These are phyloP conservation scores for Tachysurus fulvidraco DNA, from an alignment of 2,113 vertebrate genomes.

Conservation along the genomic window DNA sequence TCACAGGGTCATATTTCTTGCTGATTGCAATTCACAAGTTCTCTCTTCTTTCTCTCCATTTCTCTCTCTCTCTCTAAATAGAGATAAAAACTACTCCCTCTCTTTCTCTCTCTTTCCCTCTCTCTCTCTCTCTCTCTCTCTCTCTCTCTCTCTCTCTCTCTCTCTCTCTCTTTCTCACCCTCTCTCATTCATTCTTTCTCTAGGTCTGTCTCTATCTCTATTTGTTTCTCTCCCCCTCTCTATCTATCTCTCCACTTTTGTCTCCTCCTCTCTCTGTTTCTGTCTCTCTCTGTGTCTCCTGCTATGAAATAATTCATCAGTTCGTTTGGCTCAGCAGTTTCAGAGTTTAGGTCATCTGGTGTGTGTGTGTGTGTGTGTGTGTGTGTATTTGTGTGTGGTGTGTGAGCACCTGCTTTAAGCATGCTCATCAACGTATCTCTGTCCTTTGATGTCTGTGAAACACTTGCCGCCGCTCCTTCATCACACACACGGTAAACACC, in stretches of 20 bases:
- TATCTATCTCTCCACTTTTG: neutral
- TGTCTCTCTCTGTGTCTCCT: neutral
- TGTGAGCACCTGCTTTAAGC: neutral
- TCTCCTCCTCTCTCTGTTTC: neutral
- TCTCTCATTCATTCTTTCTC: neutral
- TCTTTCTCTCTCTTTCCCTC: neutral
- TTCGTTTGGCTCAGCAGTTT: neutral
- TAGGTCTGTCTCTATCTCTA: neutral
- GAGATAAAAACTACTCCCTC: too few species aligned
- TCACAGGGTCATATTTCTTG: neutral
- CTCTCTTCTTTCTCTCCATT: neutral
- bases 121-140: neutral
- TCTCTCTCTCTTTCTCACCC: neutral
- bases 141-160: neutral
- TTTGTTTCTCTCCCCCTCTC: neutral
- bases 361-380: neutral
- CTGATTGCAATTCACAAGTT: neutral
- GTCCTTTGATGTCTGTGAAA: neutral
- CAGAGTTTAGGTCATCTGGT: neutral
- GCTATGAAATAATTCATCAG: neutral
- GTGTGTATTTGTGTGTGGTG: slow-evolving; percentile 2
- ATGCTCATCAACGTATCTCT: neutral
- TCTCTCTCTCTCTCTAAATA: too few species aligned
- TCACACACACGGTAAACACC: neutral
- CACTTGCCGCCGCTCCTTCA: neutral